Evolutionary conservation across 1,140 invertebrate species (phyloP).

Genomic region (Leptestheria dahalacensis): DNA sequence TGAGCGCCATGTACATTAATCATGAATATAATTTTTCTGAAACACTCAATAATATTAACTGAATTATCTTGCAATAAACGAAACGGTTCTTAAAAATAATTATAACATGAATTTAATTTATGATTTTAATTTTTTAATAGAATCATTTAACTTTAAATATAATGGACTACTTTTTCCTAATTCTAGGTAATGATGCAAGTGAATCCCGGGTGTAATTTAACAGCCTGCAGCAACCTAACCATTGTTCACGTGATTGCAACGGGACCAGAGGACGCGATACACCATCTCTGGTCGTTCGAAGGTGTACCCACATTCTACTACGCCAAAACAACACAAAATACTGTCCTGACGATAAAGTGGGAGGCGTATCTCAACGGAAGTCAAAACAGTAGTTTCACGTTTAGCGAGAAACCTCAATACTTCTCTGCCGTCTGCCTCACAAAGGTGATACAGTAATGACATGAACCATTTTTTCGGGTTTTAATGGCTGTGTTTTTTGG

Average conservation of each 20-base stretch:
- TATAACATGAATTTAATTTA: not conserved
- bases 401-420: constrained; percentile 33
- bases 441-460: constrained; percentile 31
- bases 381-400: constrained; percentile 26
- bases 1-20: too few relatives aligned
- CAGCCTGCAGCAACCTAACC: constrained; percentile 23
- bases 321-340: constrained; percentile 29
- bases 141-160: constrained; percentile 19
- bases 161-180: constrained; percentile 1
- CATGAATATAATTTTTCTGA: too few relatives aligned
- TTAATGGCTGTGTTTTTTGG: constrained; percentile 9
- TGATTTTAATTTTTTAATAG: constrained; percentile 6
- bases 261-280: constrained; percentile 35
- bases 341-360: constrained; percentile 34
- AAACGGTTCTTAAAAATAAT: too few relatives aligned
- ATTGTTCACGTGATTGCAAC: constrained; percentile 34
- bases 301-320: constrained; percentile 35
- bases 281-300: constrained; percentile 44
- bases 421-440: constrained; percentile 36
- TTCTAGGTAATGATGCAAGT: constrained; percentile 25
- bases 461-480: constrained; percentile 10
- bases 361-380: constrained; percentile 18
- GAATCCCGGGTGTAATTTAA: constrained; percentile 26
- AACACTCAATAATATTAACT: too few relatives aligned
- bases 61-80: too few relatives aligned